These are phyloP conservation scores for Schlechtendalia chinensis DNA, from an alignment of 1,140 invertebrate species.

Conservation along the genomic window DNA sequence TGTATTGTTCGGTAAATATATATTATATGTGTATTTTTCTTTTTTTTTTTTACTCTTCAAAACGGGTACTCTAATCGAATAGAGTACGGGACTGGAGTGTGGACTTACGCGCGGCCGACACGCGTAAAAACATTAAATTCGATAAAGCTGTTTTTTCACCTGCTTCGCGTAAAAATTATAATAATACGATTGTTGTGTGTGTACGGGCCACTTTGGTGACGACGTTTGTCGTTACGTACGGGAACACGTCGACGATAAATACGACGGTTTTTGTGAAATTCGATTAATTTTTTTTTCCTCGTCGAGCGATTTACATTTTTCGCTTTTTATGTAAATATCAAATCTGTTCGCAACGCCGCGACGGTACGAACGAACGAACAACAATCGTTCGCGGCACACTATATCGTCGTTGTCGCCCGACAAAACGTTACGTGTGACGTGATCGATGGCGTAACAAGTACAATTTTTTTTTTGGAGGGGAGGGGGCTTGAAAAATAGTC, in stretches of 20 bases:
- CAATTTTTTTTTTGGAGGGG: no score
- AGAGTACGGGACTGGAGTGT: not conserved
- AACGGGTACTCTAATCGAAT: constrained; percentile 6
- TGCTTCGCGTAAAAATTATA: not conserved
- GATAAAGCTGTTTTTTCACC: constrained; percentile 13
- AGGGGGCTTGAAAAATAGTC: no score
- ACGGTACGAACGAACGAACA: no score
- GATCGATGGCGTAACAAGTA: no score
- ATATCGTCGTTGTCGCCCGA: no score
- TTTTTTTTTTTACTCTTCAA: constrained; percentile 2
- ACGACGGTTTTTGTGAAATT: not conserved
- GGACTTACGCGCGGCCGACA: not conserved
- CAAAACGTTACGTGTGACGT: no score
- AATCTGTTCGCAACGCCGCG: no score
- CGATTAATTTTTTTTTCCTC: not conserved
- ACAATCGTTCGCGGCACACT: no score
- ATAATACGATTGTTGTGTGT: no score
- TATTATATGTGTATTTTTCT: no score
- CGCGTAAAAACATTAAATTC: not conserved
- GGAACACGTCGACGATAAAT: no score
- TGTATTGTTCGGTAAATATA: not conserved
- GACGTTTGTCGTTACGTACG: not conserved
- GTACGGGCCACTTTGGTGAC: not conserved
- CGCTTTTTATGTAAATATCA: not conserved
- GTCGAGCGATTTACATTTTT: not conserved